These are phyloP conservation scores for Grammomys surdaster DNA, from an alignment of 2,113 vertebrate species.

Conservation along the genomic window DNA sequence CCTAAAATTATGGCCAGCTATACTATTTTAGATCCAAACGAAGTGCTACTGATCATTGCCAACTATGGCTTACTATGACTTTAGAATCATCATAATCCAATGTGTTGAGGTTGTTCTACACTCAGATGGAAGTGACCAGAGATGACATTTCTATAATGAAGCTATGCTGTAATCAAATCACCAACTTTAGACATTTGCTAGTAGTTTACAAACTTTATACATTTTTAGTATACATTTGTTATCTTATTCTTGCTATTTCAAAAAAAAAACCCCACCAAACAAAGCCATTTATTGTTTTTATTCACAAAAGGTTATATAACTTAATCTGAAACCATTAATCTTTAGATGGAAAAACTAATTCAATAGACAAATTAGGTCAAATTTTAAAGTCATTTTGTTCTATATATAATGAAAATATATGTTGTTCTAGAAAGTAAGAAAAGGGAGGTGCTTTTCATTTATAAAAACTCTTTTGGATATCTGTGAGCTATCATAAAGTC, in stretches of 20 bases:
- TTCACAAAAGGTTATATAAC: constrained; percentile 40
- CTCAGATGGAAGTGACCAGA: constrained; percentile 40
- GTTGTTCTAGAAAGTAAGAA: constrained; percentile 23
- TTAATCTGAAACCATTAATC: constrained; percentile 42
- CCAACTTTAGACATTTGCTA: constrained; percentile 46
- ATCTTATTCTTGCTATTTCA: constrained; percentile 16
- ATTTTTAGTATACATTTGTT: constrained; percentile 43
- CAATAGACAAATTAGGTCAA: constrained; percentile 15
- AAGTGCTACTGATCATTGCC: constrained; percentile 53
- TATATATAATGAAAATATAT: constrained; percentile 32
- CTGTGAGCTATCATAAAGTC: background rate
- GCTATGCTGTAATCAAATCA: constrained; percentile 40
- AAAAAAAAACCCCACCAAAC: background rate
- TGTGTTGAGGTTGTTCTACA: constrained; percentile 17
- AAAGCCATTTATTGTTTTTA: constrained; percentile 44
- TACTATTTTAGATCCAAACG: constrained; percentile 46
- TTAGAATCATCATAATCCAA: constrained; percentile 63
- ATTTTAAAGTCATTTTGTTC: constrained; percentile 38
- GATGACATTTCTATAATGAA: constrained; percentile 52
- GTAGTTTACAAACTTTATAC: background rate
- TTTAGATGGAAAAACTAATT: constrained; percentile 51
- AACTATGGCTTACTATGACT: constrained; percentile 10
- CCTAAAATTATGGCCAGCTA: constrained; percentile 38
- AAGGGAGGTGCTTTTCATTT: background rate
- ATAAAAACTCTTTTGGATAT: constrained; percentile 49